Percentiles rank a stretch among this genome's conserved stretches.
Conservation (phyloP, 2,113 vertebrate genomes). For the Cnemophilus loriae region DNA sequence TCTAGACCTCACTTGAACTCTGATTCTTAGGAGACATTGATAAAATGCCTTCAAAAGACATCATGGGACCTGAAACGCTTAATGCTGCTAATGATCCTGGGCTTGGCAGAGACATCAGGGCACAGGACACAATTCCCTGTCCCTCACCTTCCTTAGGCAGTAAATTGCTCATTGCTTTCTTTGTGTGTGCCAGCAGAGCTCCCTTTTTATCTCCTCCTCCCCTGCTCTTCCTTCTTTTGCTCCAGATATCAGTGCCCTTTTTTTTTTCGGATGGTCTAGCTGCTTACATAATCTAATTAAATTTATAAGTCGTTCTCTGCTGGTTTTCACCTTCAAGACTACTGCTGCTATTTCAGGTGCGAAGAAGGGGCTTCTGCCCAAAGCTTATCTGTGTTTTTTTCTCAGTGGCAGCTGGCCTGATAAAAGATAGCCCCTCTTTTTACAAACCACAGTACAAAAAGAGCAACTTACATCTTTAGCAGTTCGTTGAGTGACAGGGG, state of each 20-base stretch:
- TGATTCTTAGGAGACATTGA: not conserved
- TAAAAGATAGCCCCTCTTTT: not conserved
- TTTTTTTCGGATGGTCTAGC: not conserved
- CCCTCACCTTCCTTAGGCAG: not conserved
- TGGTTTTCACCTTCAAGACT: not conserved
- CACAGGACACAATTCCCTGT: not conserved
- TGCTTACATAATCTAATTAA: not conserved
- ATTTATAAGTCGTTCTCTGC: not conserved
- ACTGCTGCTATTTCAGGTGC: not conserved
- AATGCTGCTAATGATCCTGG: not conserved
- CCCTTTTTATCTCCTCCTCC: not conserved
- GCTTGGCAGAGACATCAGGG: not conserved
- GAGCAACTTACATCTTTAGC: not conserved
- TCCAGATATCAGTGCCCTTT: not conserved
- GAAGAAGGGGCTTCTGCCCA: not conserved
- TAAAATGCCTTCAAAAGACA: not conserved
- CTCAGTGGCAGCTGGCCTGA: not conserved
- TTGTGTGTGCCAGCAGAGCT: not conserved
- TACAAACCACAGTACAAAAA: not conserved
- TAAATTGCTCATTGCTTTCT: not conserved
- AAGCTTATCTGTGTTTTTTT: not conserved
- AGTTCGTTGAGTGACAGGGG: constrained; percentile 3
- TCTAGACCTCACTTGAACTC: not conserved
- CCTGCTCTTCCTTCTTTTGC: not conserved
- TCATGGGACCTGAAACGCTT: not conserved